Evolutionary conservation across 2,888 invertebrate genomes (phyloP), one percentile per base, ranked within the genome.

Genomic region (Hedychridium roseum): DNA sequence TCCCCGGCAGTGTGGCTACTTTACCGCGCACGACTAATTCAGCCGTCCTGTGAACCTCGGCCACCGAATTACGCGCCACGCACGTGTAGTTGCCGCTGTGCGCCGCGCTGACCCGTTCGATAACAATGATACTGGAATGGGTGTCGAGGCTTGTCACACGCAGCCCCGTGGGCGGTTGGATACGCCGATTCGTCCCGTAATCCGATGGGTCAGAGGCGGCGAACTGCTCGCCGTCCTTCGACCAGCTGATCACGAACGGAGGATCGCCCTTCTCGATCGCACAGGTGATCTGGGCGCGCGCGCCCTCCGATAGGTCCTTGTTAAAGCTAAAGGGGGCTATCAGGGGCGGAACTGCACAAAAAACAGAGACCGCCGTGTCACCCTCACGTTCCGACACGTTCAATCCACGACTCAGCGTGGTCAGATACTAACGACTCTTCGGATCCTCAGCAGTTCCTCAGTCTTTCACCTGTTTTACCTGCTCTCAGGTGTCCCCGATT

Each of bases 31-130:
- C 81, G 59, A 81, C 76, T 61, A 81, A 76, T 60, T 79, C 79
- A 50, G 81, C 80, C 49, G 81, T 81, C 68, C 76, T 74, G 40
- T 69, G 66, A 57, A 79, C 78, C 64, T 78, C 77, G 62, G 78
- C 93, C 9, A 94, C 94, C 16, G 92, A 86, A 80, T 94, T 94
- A 37, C 88, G 87, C n/a, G 92, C 92, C 42, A 91, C 88, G 79
- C 94, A 94, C n/a, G 93, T 92, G 76, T 93, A 93, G 80, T 92
- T 94, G 71, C 95, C 94, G 67, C 89, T 91, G 77, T 94, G 92
- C 40, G 88, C 84, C 20, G 93, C 91, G 44, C 88, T 88, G 54
- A 94, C 90, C 76, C 89, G 88, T 73, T 94, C 93, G 67, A 94
- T 92, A 66, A 92, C 89, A 62, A 94, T 83, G 38, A 90, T 89